These are phyloP conservation scores for Molorchus minor DNA, from an alignment of 2,888 invertebrate genomes.

Conservation along the genomic window DNA sequence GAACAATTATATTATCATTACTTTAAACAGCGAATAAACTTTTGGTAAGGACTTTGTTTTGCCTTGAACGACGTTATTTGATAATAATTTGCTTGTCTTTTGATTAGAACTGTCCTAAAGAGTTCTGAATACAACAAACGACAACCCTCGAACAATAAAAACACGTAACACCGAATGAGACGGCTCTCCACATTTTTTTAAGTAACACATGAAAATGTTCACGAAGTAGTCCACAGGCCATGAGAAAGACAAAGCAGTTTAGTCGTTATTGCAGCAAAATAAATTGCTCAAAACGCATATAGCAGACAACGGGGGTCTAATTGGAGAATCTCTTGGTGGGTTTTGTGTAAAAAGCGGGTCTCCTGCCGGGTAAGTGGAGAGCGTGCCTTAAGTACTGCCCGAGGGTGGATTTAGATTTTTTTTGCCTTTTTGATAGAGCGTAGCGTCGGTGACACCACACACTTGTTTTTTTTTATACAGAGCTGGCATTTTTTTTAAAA, in stretches of 20 bases:
- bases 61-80: too few relatives aligned
- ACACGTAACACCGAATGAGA: too few relatives aligned
- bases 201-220: too few relatives aligned
- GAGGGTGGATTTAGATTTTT: slow-evolving; percentile 26
- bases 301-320: slow-evolving; percentile 45
- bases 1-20: too few relatives aligned
- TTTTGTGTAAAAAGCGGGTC: slow-evolving; percentile 26
- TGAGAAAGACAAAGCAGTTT: slow-evolving; percentile 35
- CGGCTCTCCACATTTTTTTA: too few relatives aligned
- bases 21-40: too few relatives aligned
- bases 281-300: slow-evolving; percentile 46
- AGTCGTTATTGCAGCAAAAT: slow-evolving; percentile 36
- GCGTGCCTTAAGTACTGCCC: slow-evolving; percentile 42
- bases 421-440: not conserved
- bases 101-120: too few relatives aligned
- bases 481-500: too few relatives aligned
- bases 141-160: too few relatives aligned
- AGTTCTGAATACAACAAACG: too few relatives aligned
- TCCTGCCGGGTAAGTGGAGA: slow-evolving; percentile 27
- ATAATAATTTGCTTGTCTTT: too few relatives aligned
- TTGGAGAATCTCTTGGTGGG: slow-evolving; percentile 37
- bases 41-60: too few relatives aligned
- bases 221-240: slow-evolving; percentile 17
- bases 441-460: slow-evolving; percentile 8
- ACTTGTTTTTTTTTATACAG: slow-evolving; percentile 4